Percentiles rank a stretch among this genome's conserved stretches.
phyloP scores from a whole-genome alignment of 2,888 invertebrate species.

The Chloromyia formosa region DNA sequence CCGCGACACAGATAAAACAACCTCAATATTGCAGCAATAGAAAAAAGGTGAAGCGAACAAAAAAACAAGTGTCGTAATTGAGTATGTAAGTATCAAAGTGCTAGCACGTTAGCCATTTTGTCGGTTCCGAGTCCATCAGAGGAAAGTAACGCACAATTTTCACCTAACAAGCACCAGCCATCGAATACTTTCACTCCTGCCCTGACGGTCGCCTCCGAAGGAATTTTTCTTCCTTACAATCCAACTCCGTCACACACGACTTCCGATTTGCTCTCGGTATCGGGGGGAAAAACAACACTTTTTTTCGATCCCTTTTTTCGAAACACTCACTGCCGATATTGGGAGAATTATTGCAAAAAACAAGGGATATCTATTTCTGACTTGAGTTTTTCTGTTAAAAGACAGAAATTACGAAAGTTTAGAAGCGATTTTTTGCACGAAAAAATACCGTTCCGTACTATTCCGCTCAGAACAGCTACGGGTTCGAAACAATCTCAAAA shows the following conservation, averaged over 20 bases:
- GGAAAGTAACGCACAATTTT: background rate
- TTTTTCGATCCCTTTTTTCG: background rate
- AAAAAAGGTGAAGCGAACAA: slow-evolving; percentile 37
- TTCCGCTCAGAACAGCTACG: slow-evolving; percentile 39
- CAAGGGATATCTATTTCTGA: background rate
- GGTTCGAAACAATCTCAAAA: slow-evolving; percentile 41
- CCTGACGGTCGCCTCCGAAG: slow-evolving; percentile 1
- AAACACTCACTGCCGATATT: background rate
- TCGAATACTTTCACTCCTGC: slow-evolving; percentile 33
- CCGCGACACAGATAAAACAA: slow-evolving; percentile 15
- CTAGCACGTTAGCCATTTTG: slow-evolving; percentile 26
- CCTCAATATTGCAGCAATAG: slow-evolving; percentile 22
- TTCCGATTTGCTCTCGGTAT: background rate
- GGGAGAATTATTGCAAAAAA: background rate
- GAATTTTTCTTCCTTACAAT: slow-evolving; percentile 16
- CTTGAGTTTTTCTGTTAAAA: background rate
- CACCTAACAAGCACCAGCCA: slow-evolving; percentile 23
- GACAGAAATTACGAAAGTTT: slow-evolving; percentile 22
- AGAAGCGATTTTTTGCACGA: background rate
- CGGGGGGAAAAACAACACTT: background rate
- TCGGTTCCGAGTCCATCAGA: slow-evolving; percentile 1
- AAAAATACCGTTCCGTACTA: slow-evolving; percentile 35
- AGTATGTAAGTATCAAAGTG: slow-evolving; percentile 30
- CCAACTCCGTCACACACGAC: slow-evolving; percentile 4
- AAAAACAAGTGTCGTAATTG: slow-evolving; percentile 8